Base-by-base conservation (phyloP, 2,113 vertebrate species). In the Mungos mungo region DNA sequence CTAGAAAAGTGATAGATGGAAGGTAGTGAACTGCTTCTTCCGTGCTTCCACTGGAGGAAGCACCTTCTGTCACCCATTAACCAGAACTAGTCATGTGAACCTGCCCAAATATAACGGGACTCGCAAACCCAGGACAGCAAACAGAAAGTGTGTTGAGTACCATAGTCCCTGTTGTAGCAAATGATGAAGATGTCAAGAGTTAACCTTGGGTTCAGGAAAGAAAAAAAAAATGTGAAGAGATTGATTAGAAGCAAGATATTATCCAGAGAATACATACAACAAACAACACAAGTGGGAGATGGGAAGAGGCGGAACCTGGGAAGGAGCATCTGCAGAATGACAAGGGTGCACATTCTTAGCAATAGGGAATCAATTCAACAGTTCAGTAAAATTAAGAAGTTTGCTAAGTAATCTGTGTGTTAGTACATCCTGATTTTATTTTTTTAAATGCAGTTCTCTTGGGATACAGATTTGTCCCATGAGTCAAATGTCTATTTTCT, bases 401-500 rank as follows among this genome's bases (percentile, higher is more conserved):
- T 90, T 85, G 54, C 57, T 93, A 65, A 93, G 45, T 25, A 94
- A 88, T 31, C 41, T 31, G 23, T 29, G 19, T 71, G 71, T 68
- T 69, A 38, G 80, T 18, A 63, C 15, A n/a, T 25, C 14, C 10
- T 41, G 45, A 35, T 38, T 88, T 66, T 19, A n/a, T 66, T 45
- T 52, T 15, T 21, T 93, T n/a, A 7, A 80, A 80, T 14, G 33
- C 3, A 41, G 14, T 21, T 54, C 69, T 95, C 35, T 38, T 41
- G n/a, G 90, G 90, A 72, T 27, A 90, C 11, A 89, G 50, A 60
- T 97, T 98, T 98, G 96, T 97, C 68, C 54, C 88, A 96, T 86
- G 71, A 95, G 87, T 97, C 95, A 98, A 98, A 98, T 87, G 92
- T 91, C 90, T 93, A 86, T 86, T 96, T 98, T 93, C 98, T 94